These are phyloP conservation scores for Schizothorax lantsangensis DNA, from an alignment of 2,797 vertebrate genomes.

Conservation along the genomic window DNA sequence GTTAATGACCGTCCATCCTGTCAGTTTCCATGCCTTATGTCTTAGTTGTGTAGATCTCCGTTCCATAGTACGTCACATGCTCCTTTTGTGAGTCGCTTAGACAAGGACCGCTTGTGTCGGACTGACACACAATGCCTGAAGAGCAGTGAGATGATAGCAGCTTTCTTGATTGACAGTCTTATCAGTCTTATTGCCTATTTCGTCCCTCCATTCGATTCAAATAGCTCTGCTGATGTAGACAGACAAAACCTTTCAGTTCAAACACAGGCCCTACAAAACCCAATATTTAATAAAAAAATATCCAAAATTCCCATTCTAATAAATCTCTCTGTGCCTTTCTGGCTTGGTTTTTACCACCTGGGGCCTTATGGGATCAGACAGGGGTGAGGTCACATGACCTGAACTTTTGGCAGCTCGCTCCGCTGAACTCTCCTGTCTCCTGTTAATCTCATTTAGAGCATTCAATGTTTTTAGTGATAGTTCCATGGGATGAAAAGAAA, in stretches of 20 bases:
- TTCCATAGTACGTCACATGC: conserved; percentile 55
- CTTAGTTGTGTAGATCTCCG: conserved; percentile 28
- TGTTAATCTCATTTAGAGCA: conserved; percentile 48
- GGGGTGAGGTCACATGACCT: conserved; percentile 42
- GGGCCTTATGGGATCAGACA: conserved; percentile 29
- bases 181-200: conserved; percentile 44
- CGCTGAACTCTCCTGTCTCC: conserved; percentile 28
- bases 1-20: conserved; percentile 12
- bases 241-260: conserved; percentile 19
- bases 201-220: neutral
- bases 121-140: conserved; percentile 33
- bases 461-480: conserved; percentile 23
- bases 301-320: neutral
- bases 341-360: conserved; percentile 24
- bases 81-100: conserved; percentile 51
- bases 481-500: neutral
- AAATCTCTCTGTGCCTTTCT: conserved; percentile 5
- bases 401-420: conserved; percentile 11
- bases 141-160: conserved; percentile 47
- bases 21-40: neutral
- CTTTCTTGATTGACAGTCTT: conserved; percentile 47
- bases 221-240: neutral
- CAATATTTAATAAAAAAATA: neutral
- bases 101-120: conserved; percentile 57
- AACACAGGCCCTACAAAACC: neutral